A percentile compares a stretch with the other conserved stretches of the same genome.
Conservation (phyloP, 2,888 invertebrate genomes). For the Syrista parreyssii region DNA sequence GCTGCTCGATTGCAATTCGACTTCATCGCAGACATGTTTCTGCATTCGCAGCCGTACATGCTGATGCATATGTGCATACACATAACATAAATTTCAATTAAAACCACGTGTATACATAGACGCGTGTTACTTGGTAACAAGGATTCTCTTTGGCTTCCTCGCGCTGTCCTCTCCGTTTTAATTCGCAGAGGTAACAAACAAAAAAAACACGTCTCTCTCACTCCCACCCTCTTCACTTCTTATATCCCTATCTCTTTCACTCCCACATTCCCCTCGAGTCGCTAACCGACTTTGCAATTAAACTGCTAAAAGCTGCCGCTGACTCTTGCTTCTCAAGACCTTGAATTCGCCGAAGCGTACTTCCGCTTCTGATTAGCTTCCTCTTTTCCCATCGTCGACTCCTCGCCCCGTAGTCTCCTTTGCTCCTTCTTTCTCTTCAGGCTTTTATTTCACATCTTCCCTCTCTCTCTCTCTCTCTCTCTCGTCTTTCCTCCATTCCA, state of each 20-base stretch:
- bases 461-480: conserved; percentile 8
- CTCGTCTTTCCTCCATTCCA: background rate
- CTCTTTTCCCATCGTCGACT: conserved; percentile 47
- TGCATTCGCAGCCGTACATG: background rate
- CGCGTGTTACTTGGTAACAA: background rate
- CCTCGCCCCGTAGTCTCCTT: conserved; percentile 7
- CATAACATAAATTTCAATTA: background rate
- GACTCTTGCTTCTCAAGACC: conserved; percentile 20
- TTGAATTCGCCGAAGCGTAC: conserved; percentile 36
- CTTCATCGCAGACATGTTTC: background rate
- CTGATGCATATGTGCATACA: background rate
- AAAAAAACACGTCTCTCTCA: background rate
- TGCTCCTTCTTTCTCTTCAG: conserved; percentile 10
- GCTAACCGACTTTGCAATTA: conserved; percentile 2
- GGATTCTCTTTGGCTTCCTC: background rate
- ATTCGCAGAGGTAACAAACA: background rate
- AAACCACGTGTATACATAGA: background rate
- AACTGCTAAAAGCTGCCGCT: conserved; percentile 14
- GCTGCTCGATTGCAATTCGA: background rate
- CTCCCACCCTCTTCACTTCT: background rate
- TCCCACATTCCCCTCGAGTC: background rate
- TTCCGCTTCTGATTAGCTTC: conserved; percentile 66
- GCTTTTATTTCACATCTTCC: conserved; percentile 11
- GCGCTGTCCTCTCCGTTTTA: background rate
- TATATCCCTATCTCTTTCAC: conserved; percentile 8